These are phyloP conservation scores for Lycocerus yunnanus DNA, from an alignment of 2,888 invertebrate genomes.

Conservation along the genomic window DNA sequence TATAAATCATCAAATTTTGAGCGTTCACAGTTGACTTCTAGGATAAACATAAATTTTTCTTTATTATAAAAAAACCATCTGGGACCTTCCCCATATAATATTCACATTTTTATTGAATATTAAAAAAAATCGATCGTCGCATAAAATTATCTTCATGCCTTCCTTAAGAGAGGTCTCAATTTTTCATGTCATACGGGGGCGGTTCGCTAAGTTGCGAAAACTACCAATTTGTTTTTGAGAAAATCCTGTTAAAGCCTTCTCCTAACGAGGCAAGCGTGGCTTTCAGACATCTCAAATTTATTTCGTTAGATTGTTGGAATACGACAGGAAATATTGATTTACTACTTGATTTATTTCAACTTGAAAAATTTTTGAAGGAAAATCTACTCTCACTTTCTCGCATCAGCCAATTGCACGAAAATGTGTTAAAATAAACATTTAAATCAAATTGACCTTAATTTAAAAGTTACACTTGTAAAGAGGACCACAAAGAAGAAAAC, in stretches of 20 bases:
- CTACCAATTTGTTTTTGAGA: background rate
- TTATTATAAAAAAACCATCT: background rate
- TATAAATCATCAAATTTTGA: background rate
- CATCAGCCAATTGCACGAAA: background rate
- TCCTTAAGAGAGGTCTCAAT: background rate
- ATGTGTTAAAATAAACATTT: background rate
- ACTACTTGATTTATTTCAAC: background rate
- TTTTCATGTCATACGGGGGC: background rate
- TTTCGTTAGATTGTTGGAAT: background rate
- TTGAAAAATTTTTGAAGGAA: background rate
- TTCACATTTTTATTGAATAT: background rate
- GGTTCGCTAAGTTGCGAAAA: background rate
- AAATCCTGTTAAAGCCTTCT: background rate
- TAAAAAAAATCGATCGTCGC: background rate
- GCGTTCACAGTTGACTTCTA: background rate
- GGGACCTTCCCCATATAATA: background rate
- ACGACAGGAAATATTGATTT: background rate
- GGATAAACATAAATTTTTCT: slow-evolving; percentile 1
- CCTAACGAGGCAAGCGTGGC: background rate
- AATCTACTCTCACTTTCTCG: background rate
- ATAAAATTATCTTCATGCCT: background rate
- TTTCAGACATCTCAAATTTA: background rate
- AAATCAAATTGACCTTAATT: background rate
- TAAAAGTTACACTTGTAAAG: background rate
- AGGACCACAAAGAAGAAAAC: background rate